A percentile compares a stretch with the other conserved stretches of the same genome.
Conservation (phyloP, 2,888 invertebrate species). For the Deladenus siricidicola region DNA sequence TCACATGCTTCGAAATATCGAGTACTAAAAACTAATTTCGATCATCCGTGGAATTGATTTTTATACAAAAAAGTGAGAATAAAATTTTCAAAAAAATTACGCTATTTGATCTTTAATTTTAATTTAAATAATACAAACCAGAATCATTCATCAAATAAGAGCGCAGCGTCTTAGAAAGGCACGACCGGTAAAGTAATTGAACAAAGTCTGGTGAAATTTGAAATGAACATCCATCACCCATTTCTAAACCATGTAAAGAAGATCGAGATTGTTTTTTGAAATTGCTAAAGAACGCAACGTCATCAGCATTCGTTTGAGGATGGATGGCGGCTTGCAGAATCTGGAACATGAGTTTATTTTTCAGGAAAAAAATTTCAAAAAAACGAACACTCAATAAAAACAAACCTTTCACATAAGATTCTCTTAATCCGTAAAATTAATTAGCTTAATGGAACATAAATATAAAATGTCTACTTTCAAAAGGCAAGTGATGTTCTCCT, state of each 20-base stretch:
- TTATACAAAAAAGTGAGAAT: no score
- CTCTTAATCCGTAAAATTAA: not conserved
- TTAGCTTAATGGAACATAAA: not conserved
- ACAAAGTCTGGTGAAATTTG: not conserved
- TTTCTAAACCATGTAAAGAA: not conserved
- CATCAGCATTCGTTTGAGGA: not conserved
- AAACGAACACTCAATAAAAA: not conserved
- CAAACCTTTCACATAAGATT: not conserved
- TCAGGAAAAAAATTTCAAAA: not conserved
- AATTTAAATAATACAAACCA: no score
- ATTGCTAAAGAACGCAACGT: not conserved
- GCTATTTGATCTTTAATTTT: no score
- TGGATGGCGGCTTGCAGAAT: conserved; percentile 36
- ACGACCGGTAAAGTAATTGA: conserved; percentile 4
- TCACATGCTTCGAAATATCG: conserved; percentile 13
- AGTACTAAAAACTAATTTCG: no score
- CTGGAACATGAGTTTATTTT: not conserved
- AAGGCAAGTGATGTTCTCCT: conserved; percentile 82
- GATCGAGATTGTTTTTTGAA: not conserved
- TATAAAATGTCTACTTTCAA: conserved; percentile 58
- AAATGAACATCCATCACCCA: no score
- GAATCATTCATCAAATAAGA: conserved; percentile 84
- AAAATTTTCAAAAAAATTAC: no score
- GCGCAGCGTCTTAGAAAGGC: conserved; percentile 61
- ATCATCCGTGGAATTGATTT: no score